phyloP scores from a whole-genome alignment of 2,113 vertebrate species.

The Pelobates fuscus region DNA sequence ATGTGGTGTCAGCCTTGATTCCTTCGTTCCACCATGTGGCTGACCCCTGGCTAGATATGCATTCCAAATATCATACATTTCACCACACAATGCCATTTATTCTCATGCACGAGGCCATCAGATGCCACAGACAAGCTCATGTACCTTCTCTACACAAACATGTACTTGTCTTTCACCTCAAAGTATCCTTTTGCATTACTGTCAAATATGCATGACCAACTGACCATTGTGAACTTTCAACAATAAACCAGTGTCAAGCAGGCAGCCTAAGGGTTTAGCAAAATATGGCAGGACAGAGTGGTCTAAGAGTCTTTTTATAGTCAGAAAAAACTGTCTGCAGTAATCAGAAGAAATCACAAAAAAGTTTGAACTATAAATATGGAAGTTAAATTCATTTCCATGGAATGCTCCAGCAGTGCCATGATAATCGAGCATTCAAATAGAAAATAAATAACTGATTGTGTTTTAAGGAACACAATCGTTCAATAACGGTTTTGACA shows the following conservation, averaged over 20 bases:
- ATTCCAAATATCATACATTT: constrained; percentile 29
- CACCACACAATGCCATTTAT: constrained; percentile 9
- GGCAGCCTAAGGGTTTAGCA: neutral
- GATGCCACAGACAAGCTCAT: neutral
- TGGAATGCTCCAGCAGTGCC: too few relatives aligned
- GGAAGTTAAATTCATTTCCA: too few relatives aligned
- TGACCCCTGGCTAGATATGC: constrained; percentile 21
- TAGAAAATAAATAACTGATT: too few relatives aligned
- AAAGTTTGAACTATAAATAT: too few relatives aligned
- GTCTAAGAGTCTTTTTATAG: neutral
- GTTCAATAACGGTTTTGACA: too few relatives aligned
- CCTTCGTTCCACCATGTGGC: constrained; percentile 13
- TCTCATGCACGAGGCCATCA: neutral
- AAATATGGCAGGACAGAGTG: neutral
- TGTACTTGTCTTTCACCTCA: constrained; percentile 21
- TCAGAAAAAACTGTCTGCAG: too few relatives aligned
- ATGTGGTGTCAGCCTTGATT: neutral
- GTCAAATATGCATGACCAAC: constrained; percentile 19
- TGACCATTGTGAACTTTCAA: constrained; percentile 22
- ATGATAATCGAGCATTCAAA: too few relatives aligned
- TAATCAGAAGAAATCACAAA: too few relatives aligned
- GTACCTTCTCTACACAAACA: constrained; percentile 32
- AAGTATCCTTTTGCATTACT: neutral
- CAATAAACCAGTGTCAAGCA: neutral
- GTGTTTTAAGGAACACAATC: too few relatives aligned